Conservation (phyloP, 2,888 invertebrate genomes). For the Osedax fenrisi region DNA sequence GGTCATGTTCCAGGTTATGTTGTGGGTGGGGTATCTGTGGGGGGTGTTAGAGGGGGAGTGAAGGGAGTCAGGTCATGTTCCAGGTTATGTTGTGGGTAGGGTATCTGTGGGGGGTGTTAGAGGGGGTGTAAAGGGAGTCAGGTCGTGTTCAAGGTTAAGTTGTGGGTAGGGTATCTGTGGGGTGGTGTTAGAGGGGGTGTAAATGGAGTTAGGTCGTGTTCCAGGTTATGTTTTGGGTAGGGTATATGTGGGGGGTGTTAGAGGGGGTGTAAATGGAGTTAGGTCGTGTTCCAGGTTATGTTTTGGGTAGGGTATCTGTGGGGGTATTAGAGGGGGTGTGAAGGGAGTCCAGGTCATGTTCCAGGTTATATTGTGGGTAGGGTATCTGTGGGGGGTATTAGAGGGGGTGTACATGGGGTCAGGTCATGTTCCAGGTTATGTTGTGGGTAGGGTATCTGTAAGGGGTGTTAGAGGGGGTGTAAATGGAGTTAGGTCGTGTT, state of each 20-base stretch:
- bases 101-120: constrained; percentile 47
- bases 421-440: constrained; percentile 41
- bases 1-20: constrained; percentile 40
- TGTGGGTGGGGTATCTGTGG: constrained; percentile 48
- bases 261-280: too few relatives aligned
- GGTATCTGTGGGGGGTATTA: constrained; percentile 49
- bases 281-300: constrained; percentile 41
- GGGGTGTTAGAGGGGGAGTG: constrained; percentile 45
- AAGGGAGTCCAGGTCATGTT: constrained; percentile 47
- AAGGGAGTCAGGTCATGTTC: constrained; percentile 47
- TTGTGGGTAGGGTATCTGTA: constrained; percentile 46
- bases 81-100: constrained; percentile 42
- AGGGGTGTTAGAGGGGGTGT: constrained; percentile 45
- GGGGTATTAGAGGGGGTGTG: too few relatives aligned
- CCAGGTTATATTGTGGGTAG: constrained; percentile 42
- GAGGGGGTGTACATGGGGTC: constrained; percentile 44
- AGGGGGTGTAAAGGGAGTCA: constrained; percentile 46
- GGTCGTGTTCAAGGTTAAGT: constrained; percentile 40
- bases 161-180: constrained; percentile 47
- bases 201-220: constrained; percentile 46
- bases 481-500: constrained; percentile 47
- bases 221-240: constrained; percentile 42
- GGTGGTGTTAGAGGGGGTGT: constrained; percentile 45
- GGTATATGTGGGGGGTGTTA: too few relatives aligned
- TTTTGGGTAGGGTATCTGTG: constrained; percentile 46